Evolutionary conservation across 2,113 vertebrate species (phyloP).

Genomic region (Hypocryptadius cinnamomeus): DNA sequence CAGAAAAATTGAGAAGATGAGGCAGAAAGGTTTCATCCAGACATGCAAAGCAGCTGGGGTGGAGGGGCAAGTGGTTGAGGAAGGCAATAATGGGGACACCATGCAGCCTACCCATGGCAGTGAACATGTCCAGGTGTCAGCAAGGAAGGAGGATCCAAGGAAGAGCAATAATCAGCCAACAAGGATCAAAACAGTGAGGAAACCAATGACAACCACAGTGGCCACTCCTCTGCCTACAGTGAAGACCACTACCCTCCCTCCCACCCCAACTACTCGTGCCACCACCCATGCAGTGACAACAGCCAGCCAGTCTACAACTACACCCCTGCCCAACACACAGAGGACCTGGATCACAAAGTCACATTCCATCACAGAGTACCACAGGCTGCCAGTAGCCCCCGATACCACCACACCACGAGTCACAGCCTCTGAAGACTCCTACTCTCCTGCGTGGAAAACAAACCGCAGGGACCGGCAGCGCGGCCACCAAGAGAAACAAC

Average conservation of each 20-base stretch:
- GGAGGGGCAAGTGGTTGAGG: conserved; percentile 87
- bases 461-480: conserved; percentile 71
- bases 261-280: conserved; percentile 60
- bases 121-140: conserved; percentile 56
- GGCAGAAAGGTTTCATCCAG: conserved; percentile 95
- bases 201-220: conserved; percentile 16
- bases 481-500: conserved; percentile 10
- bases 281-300: conserved; percentile 39
- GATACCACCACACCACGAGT: conserved; percentile 40
- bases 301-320: conserved; percentile 53
- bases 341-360: conserved; percentile 65
- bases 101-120: background rate
- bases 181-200: conserved; percentile 68
- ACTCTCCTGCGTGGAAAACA: conserved; percentile 61
- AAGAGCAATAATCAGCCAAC: conserved; percentile 53
- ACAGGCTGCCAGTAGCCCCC: conserved; percentile 49
- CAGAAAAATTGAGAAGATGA: conserved; percentile 86
- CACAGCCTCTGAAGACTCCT: conserved; percentile 68
- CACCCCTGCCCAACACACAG: conserved; percentile 60
- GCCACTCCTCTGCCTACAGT: conserved; percentile 37
- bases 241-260: conserved; percentile 50
- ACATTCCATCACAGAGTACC: conserved; percentile 31
- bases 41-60: conserved; percentile 89
- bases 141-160: conserved; percentile 71
- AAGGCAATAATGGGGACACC: conserved; percentile 33